Evolutionary conservation across 2,888 invertebrate genomes (phyloP).

Genomic region (Hydropsyche betteni): DNA sequence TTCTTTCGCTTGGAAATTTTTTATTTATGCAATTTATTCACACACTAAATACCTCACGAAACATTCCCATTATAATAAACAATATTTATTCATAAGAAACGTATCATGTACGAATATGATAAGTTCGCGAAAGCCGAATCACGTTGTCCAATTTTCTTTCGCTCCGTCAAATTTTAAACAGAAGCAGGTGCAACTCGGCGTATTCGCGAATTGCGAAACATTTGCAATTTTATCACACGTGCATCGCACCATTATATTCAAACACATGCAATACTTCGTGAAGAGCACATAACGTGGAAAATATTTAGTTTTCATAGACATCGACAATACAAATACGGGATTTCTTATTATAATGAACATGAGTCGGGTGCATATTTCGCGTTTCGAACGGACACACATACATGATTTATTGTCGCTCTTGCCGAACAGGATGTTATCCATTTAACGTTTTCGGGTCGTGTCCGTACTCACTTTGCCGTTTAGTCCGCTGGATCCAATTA

Average conservation of each 20-base stretch:
- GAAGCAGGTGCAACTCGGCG: slow-evolving; percentile 16
- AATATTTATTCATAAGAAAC: no score
- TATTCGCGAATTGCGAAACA: neutral
- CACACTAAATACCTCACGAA: no score
- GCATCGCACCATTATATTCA: neutral
- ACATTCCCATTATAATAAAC: no score
- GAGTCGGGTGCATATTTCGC: neutral
- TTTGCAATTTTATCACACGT: neutral
- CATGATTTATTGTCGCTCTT: slow-evolving; percentile 45
- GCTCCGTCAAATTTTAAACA: neutral
- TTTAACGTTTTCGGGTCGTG: slow-evolving; percentile 51
- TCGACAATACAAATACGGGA: no score
- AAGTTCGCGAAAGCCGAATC: neutral
- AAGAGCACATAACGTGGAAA: neutral
- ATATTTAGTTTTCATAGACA: neutral
- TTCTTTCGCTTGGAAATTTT: no score
- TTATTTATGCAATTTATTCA: no score
- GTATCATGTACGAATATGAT: no score
- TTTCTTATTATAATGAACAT: no score
- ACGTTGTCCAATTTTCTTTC: slow-evolving; percentile 13
- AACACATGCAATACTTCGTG: neutral
- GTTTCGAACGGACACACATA: slow-evolving; percentile 44
- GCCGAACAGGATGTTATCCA: slow-evolving; percentile 50
- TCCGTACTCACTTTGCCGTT: slow-evolving; percentile 41
- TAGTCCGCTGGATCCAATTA: slow-evolving; percentile 34